Evolutionary conservation across 2,888 invertebrate species (phyloP).

Genomic region (Apamea monoglypha): DNA sequence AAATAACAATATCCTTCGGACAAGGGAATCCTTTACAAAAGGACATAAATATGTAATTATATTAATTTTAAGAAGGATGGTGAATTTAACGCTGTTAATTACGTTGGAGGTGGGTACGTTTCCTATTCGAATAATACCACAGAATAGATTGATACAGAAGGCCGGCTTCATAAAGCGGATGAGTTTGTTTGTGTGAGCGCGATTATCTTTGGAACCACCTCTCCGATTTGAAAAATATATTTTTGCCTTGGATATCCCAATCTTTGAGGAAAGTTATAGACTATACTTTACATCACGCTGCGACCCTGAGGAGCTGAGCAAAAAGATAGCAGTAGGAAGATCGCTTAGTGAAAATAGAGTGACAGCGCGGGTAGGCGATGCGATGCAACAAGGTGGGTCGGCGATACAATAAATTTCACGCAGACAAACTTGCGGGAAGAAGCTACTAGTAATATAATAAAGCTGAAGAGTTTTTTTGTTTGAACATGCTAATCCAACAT

Average conservation of each 20-base stretch:
- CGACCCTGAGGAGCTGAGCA: not conserved
- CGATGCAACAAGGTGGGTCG: too few relatives aligned
- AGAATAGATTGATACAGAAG: not conserved
- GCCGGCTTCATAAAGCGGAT: not conserved
- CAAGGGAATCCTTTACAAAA: conserved; percentile 52
- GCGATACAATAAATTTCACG: too few relatives aligned
- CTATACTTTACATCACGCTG: not conserved
- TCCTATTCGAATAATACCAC: conserved; percentile 40
- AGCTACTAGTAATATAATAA: too few relatives aligned
- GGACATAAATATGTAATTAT: conserved; percentile 66
- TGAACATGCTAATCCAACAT: too few relatives aligned
- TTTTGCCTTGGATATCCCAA: not conserved
- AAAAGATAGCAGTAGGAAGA: not conserved
- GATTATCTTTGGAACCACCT: not conserved
- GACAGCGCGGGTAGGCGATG: not conserved
- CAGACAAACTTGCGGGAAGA: too few relatives aligned
- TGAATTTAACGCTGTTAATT: conserved; percentile 68
- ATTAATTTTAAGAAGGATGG: conserved; percentile 61
- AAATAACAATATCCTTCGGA: conserved; percentile 63
- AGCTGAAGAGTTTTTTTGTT: too few relatives aligned
- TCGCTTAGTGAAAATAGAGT: not conserved
- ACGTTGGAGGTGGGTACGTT: conserved; percentile 37
- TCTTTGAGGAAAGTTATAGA: not conserved
- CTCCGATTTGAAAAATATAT: not conserved
- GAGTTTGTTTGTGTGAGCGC: not conserved